Evolutionary conservation across 2,888 invertebrate genomes (phyloP), one percentile per base, ranked within the genome.

Genomic region (Pseudeuparius sepicola): DNA sequence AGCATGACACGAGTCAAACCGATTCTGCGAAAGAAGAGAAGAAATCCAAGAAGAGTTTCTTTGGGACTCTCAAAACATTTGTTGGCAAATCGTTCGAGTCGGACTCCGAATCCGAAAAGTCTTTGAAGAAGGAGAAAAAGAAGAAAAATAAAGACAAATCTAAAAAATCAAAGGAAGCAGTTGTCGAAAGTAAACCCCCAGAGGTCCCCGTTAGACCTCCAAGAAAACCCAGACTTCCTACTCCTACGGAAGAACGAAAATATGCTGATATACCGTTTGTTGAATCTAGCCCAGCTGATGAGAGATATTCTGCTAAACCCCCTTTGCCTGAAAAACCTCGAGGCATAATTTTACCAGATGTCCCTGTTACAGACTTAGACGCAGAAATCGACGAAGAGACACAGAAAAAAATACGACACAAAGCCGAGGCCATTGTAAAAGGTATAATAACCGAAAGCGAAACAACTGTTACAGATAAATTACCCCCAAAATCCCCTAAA

Each of bases 91-190:
- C 63, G 10, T 51, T 58, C 11, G 61, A 61, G 34, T 60, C 61
- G 20, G 61, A 62, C 42, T 60, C 60, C 5, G 63, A 63, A 40
- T 59, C 62, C 4, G 61, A 61, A 42, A 59, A 56, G 48, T 55
- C 56, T 3, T 52, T 56, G 4, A 56, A 54, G 40, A 55, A 54
- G 41, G 49, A 49, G 43, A 56, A 47, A 51, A 51, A 45, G 42
- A 55, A 48, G 43, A 54, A 48, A 44, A 48, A 47, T 10, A 50
- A 46, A 30, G 44, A 48, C 20, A 52, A 49, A 38, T 49, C 43
- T 37, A 50, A 48, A 39, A 41, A 45, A 40, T 31, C 36, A 34
- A 42, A 52, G 41, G 38, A 52, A 42, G 46, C 51, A 43, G 43
- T 50, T 40, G 30, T 39, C 9, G 32, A 23, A 14, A 26, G 30